Percentiles rank a stretch among this genome's conserved stretches.
Conservation (phyloP, 92 coral and sea anemone genomes). For the Actinostola sp. region DNA sequence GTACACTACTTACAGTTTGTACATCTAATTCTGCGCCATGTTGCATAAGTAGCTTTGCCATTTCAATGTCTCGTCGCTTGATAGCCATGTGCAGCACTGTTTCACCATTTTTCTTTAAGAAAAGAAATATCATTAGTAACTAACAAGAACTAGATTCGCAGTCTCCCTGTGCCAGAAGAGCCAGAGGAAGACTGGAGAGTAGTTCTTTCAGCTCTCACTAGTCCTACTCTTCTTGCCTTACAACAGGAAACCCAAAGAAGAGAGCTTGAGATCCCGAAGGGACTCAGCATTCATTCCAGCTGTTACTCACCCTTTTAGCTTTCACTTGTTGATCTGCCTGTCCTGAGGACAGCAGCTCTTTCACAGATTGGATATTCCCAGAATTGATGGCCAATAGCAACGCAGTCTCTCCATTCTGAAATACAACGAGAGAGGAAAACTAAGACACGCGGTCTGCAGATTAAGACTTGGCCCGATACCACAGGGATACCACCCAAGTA, state of each 20-base stretch:
- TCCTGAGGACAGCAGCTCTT: constrained; percentile 59
- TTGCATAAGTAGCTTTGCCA: constrained; percentile 70
- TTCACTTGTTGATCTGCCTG: constrained; percentile 66
- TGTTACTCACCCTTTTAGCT: background rate
- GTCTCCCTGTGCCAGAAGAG: background rate
- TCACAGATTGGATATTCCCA: constrained; percentile 62
- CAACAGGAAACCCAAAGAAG: background rate
- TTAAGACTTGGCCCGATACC: too few relatives aligned
- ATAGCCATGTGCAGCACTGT: constrained; percentile 83
- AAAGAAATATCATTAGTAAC: background rate
- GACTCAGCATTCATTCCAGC: background rate
- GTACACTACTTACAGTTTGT: constrained; percentile 71
- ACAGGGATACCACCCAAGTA: too few relatives aligned
- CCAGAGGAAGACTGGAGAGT: background rate
- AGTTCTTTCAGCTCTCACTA: background rate
- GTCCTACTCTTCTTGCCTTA: background rate
- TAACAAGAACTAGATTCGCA: background rate
- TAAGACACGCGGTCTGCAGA: too few relatives aligned
- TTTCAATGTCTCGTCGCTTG: constrained; percentile 69
- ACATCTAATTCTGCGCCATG: constrained; percentile 73
- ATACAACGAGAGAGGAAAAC: too few relatives aligned
- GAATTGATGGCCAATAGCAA: constrained; percentile 66
- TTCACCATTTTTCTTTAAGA: constrained; percentile 78
- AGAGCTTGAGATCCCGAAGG: too few relatives aligned
- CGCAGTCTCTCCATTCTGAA: constrained; percentile 83